Evolutionary conservation across 1,140 invertebrate species (phyloP), one percentile per base, ranked within the genome.

Genomic region (Lamellibrachia luymesi): DNA sequence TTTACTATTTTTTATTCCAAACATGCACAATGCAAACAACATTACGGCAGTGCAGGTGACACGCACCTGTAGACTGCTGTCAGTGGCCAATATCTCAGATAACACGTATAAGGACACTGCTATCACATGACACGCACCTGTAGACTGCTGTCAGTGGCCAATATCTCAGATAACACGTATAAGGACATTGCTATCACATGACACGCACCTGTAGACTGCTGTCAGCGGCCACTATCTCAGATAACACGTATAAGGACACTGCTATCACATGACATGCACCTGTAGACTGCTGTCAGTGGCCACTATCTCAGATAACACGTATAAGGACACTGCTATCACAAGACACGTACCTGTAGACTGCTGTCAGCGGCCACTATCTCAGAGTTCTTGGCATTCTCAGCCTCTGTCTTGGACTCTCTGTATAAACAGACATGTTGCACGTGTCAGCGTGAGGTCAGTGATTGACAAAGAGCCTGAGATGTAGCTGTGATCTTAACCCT

Each of bases 341-440:
- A 91, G 22, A 80, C 27, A 7, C 93, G 93, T 5, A 94, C 50
- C 2, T 92, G 89, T 89, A 94, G 91, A 50, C 93, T 89, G 38
- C 93, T 90, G 50, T 92, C 93, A 5, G 92, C 56, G 51, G 80
- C 93, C 5, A 90, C 90, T 91, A 90, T 92, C 49, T 92, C 93
- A 92, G 10, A 93, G 92, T 38, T 93, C 27, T 92, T 92, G 49
- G 50, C 92, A 94, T 91, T 52, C 90, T 52, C 93, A 80, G 80
- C 90, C 51, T 51, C n/a, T 50, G 56, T 80, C 80, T 52, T 90
- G 49, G 90, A 50, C 93, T 89, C 80, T 93, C 56, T 94, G 90
- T 90, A n/a, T 7, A 91, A 51, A 80, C 64, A 80, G 52, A 80
- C 64, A 80, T 17, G 2, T 17, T 2, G 25, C 64, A 80, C 17